A percentile compares a stretch with the other conserved stretches of the same genome.
Conservation (phyloP, 2,797 vertebrate species). For the Gallinago nigripennis region DNA sequence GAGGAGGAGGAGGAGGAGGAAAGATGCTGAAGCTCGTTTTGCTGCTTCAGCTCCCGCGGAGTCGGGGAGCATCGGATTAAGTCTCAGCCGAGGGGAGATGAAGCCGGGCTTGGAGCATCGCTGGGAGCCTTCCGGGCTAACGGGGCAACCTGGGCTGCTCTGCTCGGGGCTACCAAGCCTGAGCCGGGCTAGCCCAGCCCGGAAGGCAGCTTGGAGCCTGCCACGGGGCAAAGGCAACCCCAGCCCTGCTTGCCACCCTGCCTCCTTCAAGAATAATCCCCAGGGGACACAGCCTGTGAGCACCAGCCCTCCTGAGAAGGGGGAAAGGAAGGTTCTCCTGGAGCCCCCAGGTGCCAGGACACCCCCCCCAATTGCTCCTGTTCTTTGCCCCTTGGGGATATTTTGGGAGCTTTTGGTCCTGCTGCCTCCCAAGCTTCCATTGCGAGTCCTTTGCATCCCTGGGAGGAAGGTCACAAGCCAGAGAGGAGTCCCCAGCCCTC, state of each 20-base stretch:
- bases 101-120: not conserved
- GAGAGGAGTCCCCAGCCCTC: not conserved
- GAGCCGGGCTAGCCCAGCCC: not conserved
- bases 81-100: not conserved
- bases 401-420: not conserved
- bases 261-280: not conserved
- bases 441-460: rapidly evolving
- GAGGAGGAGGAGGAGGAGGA: not conserved
- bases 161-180: not conserved
- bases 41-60: not conserved
- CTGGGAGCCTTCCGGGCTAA: not conserved
- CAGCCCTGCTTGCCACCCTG: not conserved
- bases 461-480: not conserved
- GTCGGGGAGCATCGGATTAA: not conserved
- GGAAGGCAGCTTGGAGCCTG: not conserved
- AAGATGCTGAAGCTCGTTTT: not conserved
- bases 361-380: not conserved
- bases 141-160: not conserved
- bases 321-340: no score
- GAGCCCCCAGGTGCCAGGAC: not conserved
- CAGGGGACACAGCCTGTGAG: rapidly evolving
- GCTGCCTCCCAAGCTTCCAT: not conserved
- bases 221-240: not conserved
- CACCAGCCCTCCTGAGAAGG: not conserved
- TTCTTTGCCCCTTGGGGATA: not conserved